These are phyloP conservation scores for Etheostoma perlongum DNA, from an alignment of 2,797 vertebrate genomes.

Conservation along the genomic window DNA sequence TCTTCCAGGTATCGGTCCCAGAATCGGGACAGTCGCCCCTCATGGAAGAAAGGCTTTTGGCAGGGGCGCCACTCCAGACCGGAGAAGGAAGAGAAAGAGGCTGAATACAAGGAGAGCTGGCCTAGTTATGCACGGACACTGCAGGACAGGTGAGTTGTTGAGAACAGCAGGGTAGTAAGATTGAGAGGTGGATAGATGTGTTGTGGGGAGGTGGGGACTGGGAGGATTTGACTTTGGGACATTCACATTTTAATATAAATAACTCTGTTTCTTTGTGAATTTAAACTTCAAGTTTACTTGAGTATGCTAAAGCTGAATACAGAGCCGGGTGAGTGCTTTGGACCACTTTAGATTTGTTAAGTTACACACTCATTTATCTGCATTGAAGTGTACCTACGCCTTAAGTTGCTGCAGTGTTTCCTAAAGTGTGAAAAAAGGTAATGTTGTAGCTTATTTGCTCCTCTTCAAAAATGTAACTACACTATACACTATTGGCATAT, in stretches of 20 bases:
- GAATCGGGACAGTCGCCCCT: constrained; percentile 82
- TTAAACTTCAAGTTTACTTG: constrained; percentile 7
- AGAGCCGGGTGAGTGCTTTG: constrained; percentile 7
- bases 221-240: constrained; percentile 10
- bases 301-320: background rate
- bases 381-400: background rate
- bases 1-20: constrained; percentile 88
- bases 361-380: constrained; percentile 1
- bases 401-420: background rate
- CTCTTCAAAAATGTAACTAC: background rate
- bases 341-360: constrained; percentile 4
- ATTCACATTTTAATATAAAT: constrained; percentile 12
- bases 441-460: background rate
- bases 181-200: constrained; percentile 16
- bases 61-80: constrained; percentile 87
- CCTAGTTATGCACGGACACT: constrained; percentile 88
- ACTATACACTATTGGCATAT: no score
- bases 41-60: constrained; percentile 91
- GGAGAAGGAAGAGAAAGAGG: constrained; percentile 93
- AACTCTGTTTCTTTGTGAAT: background rate
- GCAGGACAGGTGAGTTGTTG: constrained; percentile 82
- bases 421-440: background rate
- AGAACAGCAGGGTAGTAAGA: constrained; percentile 1
- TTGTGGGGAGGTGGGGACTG: constrained; percentile 27
- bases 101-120: constrained; percentile 92